Base-by-base conservation (phyloP, 2,113 vertebrate species). In the Lepisosteus osseus region DNA sequence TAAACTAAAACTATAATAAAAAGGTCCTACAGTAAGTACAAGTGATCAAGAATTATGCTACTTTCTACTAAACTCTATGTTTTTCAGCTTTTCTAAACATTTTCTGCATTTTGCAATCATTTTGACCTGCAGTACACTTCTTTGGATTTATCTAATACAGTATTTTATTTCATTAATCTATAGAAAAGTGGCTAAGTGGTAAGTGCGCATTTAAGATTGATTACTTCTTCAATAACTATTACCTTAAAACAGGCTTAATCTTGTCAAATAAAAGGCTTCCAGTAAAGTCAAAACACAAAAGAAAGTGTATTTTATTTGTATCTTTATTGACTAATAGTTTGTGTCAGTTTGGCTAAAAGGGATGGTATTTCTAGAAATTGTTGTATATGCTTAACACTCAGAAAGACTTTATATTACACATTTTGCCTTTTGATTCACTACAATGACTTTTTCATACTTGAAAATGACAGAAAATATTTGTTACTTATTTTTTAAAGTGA, bases 281-380 rank as follows among this genome's bases (percentile, higher is more conserved):
- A 15, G 15, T 65, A 62, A n/a, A 72, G 78, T 80, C 74, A 82
- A 76, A 84, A 69, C 79, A 85, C 17, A 81, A 69, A 78, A 77
- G 68, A 75, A 45, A 45, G 43, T 11, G 61, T 64, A 67, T 74
- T 82, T 71, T 70, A 40, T 65, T 79, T 72, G 66, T 73, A 80
- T 75, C 72, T 87, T 85, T 85, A 84, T 86, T 87, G 83, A 83
- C 81, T 13, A 15, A 13, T 59, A 59, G 11, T 59, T 3, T 59
- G 12, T 59, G 12, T 67, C 80, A 75, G 76, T 76, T 75, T 74
- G 78, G 73, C 51, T 66, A 68, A 75, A 74, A 72, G 64, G 80
- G 77, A 76, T 80, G 78, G 77, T 77, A 78, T 75, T 72, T 71
- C 81, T 69, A 43, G 40, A 74, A 81, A 72, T 63, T 57, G 73